Evolutionary conservation across 1,140 invertebrate genomes (phyloP), one percentile per base, ranked within the genome.

Genomic region (Achatina immaculata): DNA sequence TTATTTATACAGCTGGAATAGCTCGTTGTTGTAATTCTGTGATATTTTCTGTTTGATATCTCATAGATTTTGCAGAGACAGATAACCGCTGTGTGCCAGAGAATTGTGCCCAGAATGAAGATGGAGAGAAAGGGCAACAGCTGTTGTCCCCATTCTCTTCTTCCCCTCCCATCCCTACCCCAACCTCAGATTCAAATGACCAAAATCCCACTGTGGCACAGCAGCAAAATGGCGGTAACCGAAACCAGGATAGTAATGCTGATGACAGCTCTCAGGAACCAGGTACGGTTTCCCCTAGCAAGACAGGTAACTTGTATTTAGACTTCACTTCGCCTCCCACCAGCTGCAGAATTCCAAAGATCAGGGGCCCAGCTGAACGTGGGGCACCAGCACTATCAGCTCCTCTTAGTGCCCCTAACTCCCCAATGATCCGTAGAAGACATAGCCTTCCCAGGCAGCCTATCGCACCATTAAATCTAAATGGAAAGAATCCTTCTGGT

Each of bases 231-330:
- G 58, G 31, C 31, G 58, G 31, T 62, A 62, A 62, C n/a, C 31
- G 28, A 31, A n/a, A 62, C 28, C n/a, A 31, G 28, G 6, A 4
- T 19, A 31, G 6, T 62, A 28, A 62, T 31, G 28, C 58, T 31
- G 58, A 62, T 34, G 48, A 19, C 0, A n/a, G 34, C 28, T 28
- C 73, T 65, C 58, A 62, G 16, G 55, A 62, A 42, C 40, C 36
- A 42, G 62, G 75, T 78, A 34, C 36, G 36, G 65, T 45, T 28
- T 40, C 31, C 14, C 43, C 43, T 31, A 78, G 62, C 38, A 83
- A 83, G 74, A 66, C 78, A 80, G 82, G 82, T 83, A 83, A 83
- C 45, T 73, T 83, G 45, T 83, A 80, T 76, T 80, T 83, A 83
- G 82, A 83, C 36, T 74, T 83, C 65, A 83, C 82, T 19, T 76